phyloP scores from a whole-genome alignment of 2,888 invertebrate species.

The Koerneria pararmatus region DNA sequence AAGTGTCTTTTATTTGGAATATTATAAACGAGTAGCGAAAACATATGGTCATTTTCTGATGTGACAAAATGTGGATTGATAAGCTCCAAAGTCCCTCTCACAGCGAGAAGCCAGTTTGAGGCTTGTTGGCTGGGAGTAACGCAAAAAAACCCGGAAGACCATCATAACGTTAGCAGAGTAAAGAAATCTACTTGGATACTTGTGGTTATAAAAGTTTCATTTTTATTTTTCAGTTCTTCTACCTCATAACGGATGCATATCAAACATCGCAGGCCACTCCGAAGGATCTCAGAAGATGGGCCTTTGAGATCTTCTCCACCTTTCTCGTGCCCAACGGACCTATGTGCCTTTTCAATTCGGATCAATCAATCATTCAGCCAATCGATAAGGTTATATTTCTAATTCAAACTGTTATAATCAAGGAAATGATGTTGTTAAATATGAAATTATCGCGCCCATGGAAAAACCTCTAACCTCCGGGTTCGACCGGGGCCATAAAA shows the following conservation, averaged over 20 bases:
- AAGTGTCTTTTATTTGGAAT: no score
- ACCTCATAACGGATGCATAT: slow-evolving; percentile 85
- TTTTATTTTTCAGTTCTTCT: slow-evolving; percentile 68
- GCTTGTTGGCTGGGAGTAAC: no score
- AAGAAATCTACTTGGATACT: slow-evolving; percentile 17
- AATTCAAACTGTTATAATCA: neutral
- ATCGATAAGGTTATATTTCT: slow-evolving; percentile 46
- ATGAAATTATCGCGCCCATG: neutral
- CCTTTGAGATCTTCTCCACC: slow-evolving; percentile 72
- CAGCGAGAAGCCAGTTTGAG: no score
- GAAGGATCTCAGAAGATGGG: slow-evolving; percentile 93
- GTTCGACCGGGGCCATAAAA: no score
- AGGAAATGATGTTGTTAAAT: slow-evolving; percentile 1
- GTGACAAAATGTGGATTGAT: no score
- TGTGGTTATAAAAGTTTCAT: slow-evolving; percentile 8
- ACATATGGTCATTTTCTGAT: no score
- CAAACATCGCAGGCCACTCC: slow-evolving; percentile 70
- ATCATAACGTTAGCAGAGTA: no score
- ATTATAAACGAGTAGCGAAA: no score
- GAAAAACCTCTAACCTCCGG: no score
- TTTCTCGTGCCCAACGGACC: slow-evolving; percentile 59
- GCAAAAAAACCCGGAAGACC: no score
- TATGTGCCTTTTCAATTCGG: slow-evolving; percentile 49
- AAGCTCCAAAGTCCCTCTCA: no score
- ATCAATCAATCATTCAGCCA: slow-evolving; percentile 51